Conservation (phyloP, 2,888 invertebrate genomes). For the Drosophila sordidula region DNA sequence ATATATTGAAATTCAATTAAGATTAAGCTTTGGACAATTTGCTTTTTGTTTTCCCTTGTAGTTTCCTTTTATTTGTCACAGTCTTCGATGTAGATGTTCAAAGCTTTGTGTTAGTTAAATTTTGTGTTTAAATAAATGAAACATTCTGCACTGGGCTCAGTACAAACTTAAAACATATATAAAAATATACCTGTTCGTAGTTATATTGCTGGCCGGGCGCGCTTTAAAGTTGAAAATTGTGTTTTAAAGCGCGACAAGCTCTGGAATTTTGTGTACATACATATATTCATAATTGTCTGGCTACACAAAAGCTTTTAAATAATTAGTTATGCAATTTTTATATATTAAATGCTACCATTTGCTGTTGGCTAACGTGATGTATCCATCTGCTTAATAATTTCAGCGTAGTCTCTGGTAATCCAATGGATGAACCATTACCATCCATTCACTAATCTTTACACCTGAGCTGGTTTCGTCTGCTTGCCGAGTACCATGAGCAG, state of each 20-base stretch:
- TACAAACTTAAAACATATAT: constrained; percentile 67
- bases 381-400: constrained; percentile 23
- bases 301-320: constrained; percentile 64
- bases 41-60: constrained; percentile 39
- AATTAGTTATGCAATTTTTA: constrained; percentile 35
- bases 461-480: constrained; percentile 89
- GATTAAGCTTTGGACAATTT: constrained; percentile 37
- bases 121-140: constrained; percentile 15
- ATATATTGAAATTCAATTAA: constrained; percentile 10
- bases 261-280: constrained; percentile 11
- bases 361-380: constrained; percentile 55
- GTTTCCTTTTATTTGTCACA: constrained; percentile 40
- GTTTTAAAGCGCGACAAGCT: constrained; percentile 27
- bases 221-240: constrained; percentile 17
- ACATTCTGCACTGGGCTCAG: constrained; percentile 39
- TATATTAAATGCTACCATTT: constrained; percentile 68
- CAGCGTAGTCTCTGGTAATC: constrained; percentile 24
- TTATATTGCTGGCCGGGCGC: constrained; percentile 23
- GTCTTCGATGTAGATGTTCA: constrained; percentile 50
- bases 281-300: constrained; percentile 28
- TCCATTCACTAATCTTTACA: constrained; percentile 85
- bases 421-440: constrained; percentile 15
- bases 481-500: constrained; percentile 90
- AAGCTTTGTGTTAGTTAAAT: constrained; percentile 34
- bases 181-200: constrained; percentile 61